Base-by-base conservation (phyloP, 2,797 vertebrate species). In the Enteromius thamalakanensis region DNA sequence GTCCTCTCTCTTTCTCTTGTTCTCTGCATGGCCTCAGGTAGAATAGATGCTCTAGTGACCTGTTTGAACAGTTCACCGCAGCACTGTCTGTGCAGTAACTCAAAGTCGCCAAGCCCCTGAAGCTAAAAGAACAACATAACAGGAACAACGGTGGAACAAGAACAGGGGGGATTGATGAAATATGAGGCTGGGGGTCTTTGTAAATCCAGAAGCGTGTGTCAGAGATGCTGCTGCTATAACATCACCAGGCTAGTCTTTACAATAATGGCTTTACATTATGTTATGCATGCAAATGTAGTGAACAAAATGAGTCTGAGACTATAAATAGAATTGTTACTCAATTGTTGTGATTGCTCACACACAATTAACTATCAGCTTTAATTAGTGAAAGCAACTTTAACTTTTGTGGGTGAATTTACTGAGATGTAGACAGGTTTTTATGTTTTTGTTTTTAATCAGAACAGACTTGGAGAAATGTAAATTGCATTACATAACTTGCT, bases 11-110 rank as follows among this genome's bases (percentile, higher is more conserved):
- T 21, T 37, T 23, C 32, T 79, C 45, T 75, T 47, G 19, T 12
- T 77, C 62, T 88, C 70, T 84, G 87, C 82, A 79, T 89, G 84
- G 89, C 93, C 91, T 87, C 51, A 75, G 91, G 92, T 90, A 67
- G 76, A 88, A 78, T 81, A 64, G 79, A 87, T 83, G 86, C 86
- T 79, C 86, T 82, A 87, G 88, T 91, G 90, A 92, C 90, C 93
- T 84, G 87, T 92, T 92, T 90, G 82, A 89, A 88, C 90, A 88
- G 86, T 91, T 86, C 74, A 65, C 83, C 49, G 72, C 47, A 67
- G 55, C 67, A 64, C 88, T 88, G 85, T 86, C 84, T 84, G 88
- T 90, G 87, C 89, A 89, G 87, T 86, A 88, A 88, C 83, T 89
- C 89, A 87, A 88, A 87, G 89, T 88, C 86, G 79, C 89, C 87